Base-by-base conservation (phyloP, 2,888 invertebrate species). In the Eupithecia pulchellata region DNA sequence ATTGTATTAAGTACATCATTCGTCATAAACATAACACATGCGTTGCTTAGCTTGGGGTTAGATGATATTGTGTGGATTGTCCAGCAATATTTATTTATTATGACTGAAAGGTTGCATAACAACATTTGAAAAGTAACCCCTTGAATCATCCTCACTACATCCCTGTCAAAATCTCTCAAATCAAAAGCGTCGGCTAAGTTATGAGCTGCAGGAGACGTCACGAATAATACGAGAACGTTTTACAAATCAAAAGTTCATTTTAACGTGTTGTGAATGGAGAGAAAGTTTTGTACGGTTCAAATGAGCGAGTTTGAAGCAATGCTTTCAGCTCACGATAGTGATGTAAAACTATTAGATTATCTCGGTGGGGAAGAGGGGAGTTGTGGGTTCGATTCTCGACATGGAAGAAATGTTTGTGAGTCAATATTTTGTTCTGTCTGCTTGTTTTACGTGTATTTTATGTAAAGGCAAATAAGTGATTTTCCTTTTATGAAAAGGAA, bases 131-230 rank as follows among this genome's bases (percentile, higher is more conserved):
- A 32, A 32, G 32, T 6, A 32, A 29, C 60, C 61, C 34, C 34
- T 14, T 20, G 13, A 20, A 1, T 30, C 11, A 17, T 36, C 55
- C 36, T 57, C 4, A 17, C 4, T 25, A 25, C 61, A 9, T 3
- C 29, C 27, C 67, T 62, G 62, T 6, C 4, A 4, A 34, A 62
- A 81, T 81, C 81, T 82, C 83, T 81, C 81, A 66, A 82, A 81
- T 78, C 76, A 78, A 36, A 68, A 34, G 13, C 55, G 14, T 42
- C 78, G 82, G 68, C 5, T 66, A 66, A 72, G 69, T 52, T 64
- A 68, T 34, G 57, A 60, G 67, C 60, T 36, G 17, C 30, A 11
- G 42, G 64, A 66, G 57, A 66, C 66, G 62, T 69, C 36, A 29
- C 34, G 30, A 36, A 57, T 47, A 66, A 42, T 42, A 66, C 29